phyloP scores from a whole-genome alignment of 2,888 invertebrate genomes.

The Galerucella calmariensis region DNA sequence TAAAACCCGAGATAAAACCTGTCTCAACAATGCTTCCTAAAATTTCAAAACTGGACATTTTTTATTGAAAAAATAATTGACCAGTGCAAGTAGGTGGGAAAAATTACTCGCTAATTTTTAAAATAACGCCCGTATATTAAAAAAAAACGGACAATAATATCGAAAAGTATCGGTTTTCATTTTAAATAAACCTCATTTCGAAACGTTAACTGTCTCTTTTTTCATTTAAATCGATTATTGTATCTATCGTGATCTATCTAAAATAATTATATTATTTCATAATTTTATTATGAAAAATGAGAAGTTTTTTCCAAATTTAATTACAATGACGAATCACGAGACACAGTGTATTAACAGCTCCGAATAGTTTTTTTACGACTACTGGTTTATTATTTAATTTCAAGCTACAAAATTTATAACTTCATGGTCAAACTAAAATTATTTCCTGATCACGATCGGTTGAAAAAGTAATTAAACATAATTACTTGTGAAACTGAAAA shows the following conservation, averaged over 20 bases:
- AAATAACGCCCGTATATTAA: too few relatives aligned
- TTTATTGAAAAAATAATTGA: too few relatives aligned
- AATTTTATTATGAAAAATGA: slow-evolving; percentile 36
- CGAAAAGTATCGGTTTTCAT: too few relatives aligned
- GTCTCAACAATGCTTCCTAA: too few relatives aligned
- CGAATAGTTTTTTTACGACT: slow-evolving; percentile 29
- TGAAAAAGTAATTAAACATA: slow-evolving; percentile 42
- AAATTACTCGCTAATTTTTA: too few relatives aligned
- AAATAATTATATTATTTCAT: slow-evolving; percentile 38
- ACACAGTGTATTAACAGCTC: slow-evolving; percentile 36
- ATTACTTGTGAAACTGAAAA: slow-evolving; percentile 28
- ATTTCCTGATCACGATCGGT: slow-evolving; percentile 58
- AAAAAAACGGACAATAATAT: too few relatives aligned
- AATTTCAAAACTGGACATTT: too few relatives aligned
- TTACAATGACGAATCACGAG: slow-evolving; percentile 29
- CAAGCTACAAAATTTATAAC: slow-evolving; percentile 50
- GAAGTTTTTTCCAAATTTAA: slow-evolving; percentile 17
- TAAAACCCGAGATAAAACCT: too few relatives aligned
- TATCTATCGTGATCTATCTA: not conserved
- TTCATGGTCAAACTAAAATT: slow-evolving; percentile 53
- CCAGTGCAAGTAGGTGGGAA: too few relatives aligned
- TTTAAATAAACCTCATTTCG: too few relatives aligned
- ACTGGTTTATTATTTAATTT: slow-evolving; percentile 45
- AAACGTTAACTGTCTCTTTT: not conserved
- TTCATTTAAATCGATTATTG: not conserved